These are phyloP conservation scores for Lateolabrax maculatus DNA, from an alignment of 2,797 vertebrate species.

Conservation along the genomic window DNA sequence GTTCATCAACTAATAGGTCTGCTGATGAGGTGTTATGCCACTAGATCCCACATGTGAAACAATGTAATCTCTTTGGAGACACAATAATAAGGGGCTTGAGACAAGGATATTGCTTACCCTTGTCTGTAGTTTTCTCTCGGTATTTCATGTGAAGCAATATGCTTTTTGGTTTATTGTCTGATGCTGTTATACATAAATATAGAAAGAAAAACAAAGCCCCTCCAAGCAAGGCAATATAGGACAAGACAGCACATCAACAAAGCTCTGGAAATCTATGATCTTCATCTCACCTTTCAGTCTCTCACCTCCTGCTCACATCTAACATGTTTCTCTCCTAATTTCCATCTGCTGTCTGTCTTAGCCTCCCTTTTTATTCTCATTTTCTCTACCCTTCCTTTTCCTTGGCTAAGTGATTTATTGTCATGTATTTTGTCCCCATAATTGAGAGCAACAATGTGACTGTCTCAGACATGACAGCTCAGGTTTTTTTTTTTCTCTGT, in stretches of 20 bases:
- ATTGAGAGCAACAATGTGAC: slow-evolving; percentile 33
- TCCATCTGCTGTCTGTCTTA: slow-evolving; percentile 43
- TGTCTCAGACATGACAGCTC: slow-evolving; percentile 20
- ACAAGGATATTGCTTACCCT: background rate
- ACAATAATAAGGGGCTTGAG: background rate
- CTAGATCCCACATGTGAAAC: background rate
- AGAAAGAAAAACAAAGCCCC: background rate
- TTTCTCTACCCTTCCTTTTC: slow-evolving; percentile 6
- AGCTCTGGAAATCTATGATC: slow-evolving; percentile 23
- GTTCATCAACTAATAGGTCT: background rate
- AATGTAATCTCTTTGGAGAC: background rate
- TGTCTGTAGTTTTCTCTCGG: background rate
- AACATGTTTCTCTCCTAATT: slow-evolving; percentile 40
- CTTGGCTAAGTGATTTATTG: slow-evolving; percentile 29
- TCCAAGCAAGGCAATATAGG: background rate
- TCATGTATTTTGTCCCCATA: slow-evolving; percentile 31
- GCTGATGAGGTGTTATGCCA: background rate
- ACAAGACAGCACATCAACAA: background rate
- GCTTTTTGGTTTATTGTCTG: slow-evolving; percentile 1
- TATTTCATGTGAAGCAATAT: slow-evolving; percentile 4
- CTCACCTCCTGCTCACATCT: slow-evolving; percentile 32
- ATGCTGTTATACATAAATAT: background rate
- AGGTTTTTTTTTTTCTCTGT: slow-evolving; percentile 1
- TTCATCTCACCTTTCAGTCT: slow-evolving; percentile 60
- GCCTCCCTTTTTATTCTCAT: slow-evolving; percentile 14